phyloP scores from a whole-genome alignment of 2,797 vertebrate genomes.

The Heliangelus exortis region DNA sequence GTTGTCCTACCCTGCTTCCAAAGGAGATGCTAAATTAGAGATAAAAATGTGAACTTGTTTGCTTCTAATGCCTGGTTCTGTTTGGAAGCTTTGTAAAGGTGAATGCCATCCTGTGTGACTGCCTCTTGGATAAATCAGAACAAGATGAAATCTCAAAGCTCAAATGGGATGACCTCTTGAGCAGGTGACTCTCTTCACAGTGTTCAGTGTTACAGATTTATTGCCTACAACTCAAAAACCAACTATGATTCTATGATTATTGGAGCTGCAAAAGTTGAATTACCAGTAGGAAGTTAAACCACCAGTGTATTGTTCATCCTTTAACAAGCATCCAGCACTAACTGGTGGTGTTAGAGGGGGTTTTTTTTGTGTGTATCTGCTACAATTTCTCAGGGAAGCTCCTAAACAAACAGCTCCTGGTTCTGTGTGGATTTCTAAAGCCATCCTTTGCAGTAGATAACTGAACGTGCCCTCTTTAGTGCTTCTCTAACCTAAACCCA shows the following conservation, averaged over 20 bases:
- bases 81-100: conserved; percentile 87
- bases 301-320: not conserved
- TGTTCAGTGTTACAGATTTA: not conserved
- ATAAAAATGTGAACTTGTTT: not conserved
- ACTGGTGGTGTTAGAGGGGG: not conserved
- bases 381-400: not conserved
- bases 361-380: not conserved
- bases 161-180: conserved; percentile 93
- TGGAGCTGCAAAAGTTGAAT: not conserved
- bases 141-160: conserved; percentile 86
- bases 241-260: too few species aligned
- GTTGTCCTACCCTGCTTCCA: not conserved
- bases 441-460: not conserved
- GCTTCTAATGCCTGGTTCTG: not conserved
- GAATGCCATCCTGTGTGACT: conserved; percentile 90
- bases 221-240: not conserved
- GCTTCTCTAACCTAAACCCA: not conserved
- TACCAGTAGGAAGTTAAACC: not conserved
- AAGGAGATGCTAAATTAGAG: not conserved
- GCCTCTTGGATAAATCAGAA: conserved; percentile 90
- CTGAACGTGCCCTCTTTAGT: not conserved
- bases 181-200: conserved; percentile 80
- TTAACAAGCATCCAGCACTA: not conserved
- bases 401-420: not conserved
- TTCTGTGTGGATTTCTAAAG: not conserved